A percentile compares a stretch with the other conserved stretches of the same genome.
Conservation (phyloP, 1,140 invertebrate species). For the Trachymyrmex septentrionalis region DNA sequence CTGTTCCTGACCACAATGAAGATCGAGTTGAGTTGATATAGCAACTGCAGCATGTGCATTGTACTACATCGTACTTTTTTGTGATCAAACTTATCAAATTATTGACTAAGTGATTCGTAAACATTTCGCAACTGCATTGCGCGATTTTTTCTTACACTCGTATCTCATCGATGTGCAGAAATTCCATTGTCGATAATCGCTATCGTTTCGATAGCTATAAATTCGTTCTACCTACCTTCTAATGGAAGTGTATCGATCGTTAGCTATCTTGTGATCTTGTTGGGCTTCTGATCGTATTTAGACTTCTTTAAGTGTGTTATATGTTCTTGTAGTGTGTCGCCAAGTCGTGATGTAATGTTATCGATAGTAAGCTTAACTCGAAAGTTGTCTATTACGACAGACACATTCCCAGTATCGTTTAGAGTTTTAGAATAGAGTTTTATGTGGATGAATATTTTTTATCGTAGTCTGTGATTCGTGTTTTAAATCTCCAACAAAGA, state of each 20-base stretch:
- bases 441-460: not conserved
- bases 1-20: not conserved
- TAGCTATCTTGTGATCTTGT: not conserved
- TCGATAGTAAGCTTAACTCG: not conserved
- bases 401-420: not conserved
- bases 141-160: not conserved
- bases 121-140: not conserved
- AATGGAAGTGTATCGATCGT: not conserved
- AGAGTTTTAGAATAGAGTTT: conserved; percentile 7
- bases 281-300: conserved; percentile 25
- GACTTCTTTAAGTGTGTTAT: not conserved
- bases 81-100: conserved; percentile 31
- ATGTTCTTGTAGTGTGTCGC: not conserved
- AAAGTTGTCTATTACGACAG: not conserved
- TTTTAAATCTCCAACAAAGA: not conserved
- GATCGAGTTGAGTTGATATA: not conserved
- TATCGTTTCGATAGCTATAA: not conserved
- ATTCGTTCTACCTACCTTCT: no score
- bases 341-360: not conserved
- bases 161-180: not conserved
- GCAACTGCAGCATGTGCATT: conserved; percentile 18
- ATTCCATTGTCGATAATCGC: not conserved
- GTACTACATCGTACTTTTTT: not conserved
- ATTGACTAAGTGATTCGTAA: not conserved
- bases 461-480: not conserved